Conservation (phyloP, 2,113 vertebrate species). For the Rhipidura dahli region DNA sequence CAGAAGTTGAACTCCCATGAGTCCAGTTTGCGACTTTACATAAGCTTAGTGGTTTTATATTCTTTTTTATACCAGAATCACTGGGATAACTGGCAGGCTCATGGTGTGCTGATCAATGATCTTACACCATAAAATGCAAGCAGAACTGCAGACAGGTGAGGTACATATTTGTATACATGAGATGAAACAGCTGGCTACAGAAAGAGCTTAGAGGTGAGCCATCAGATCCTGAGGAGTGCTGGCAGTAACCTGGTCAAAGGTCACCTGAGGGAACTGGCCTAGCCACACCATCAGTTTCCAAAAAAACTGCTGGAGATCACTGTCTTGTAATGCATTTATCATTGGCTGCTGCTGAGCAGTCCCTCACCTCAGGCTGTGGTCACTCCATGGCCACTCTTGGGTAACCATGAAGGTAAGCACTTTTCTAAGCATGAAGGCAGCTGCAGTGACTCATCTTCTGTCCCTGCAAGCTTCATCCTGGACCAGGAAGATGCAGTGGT, state of each 20-base stretch:
- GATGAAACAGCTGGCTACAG: not conserved
- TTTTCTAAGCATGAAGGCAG: not conserved
- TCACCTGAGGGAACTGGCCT: not conserved
- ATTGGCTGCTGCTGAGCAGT: not conserved
- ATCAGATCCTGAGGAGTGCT: not conserved
- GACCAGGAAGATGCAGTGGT: not conserved
- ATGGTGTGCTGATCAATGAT: not conserved
- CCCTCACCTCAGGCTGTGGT: not conserved
- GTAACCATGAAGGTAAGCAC: too few relatives aligned
- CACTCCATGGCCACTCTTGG: not conserved
- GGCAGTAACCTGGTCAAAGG: not conserved
- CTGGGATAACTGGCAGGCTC: not conserved
- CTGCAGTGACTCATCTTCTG: not conserved
- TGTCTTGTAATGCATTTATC: accelerated
- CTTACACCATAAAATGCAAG: not conserved
- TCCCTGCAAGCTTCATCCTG: not conserved
- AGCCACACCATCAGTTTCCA: not conserved
- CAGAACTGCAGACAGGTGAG: not conserved
- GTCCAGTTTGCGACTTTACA: not conserved
- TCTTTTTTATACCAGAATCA: not conserved
- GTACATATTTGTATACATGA: not conserved
- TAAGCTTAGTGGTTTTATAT: not conserved
- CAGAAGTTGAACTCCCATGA: not conserved
- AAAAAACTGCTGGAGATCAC: not conserved
- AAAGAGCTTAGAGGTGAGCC: not conserved